A percentile compares a stretch with the other conserved stretches of the same genome.
phyloP scores from a whole-genome alignment of 2,113 vertebrate species.

The Calonectris borealis region DNA sequence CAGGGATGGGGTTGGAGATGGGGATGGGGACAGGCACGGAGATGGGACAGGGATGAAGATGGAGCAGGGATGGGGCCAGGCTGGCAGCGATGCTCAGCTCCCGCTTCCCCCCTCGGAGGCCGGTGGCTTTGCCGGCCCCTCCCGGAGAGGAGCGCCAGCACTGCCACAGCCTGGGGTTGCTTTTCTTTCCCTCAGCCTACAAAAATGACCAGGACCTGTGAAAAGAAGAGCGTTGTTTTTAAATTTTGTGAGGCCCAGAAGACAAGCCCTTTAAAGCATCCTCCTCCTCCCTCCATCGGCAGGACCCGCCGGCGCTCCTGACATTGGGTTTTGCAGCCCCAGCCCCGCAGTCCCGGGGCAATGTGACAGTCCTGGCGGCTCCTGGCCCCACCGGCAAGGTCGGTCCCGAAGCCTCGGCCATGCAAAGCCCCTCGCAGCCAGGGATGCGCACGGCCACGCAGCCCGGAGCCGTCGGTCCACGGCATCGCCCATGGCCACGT shows the following conservation, averaged over 20 bases:
- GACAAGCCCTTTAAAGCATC: not conserved
- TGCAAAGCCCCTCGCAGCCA: not conserved
- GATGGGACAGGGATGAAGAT: not conserved
- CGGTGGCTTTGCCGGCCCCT: rapidly evolving
- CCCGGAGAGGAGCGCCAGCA: not conserved
- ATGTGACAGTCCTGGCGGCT: rapidly evolving
- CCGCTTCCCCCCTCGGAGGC: not conserved
- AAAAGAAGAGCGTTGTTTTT: not conserved
- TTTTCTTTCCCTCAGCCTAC: not conserved
- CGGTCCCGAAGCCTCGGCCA: rapidly evolving
- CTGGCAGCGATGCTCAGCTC: not conserved
- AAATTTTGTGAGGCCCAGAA: not conserved
- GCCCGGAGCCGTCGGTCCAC: rapidly evolving
- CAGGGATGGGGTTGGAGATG: not conserved
- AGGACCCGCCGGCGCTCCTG: not conserved
- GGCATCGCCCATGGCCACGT: rapidly evolving
- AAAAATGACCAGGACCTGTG: not conserved
- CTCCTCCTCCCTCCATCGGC: not conserved
- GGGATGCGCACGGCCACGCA: not conserved
- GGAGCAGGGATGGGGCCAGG: not conserved
- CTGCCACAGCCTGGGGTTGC: not conserved
- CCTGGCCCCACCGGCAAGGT: rapidly evolving
- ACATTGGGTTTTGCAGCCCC: not conserved
- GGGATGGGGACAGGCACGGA: not conserved
- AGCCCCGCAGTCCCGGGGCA: rapidly evolving